Base-by-base conservation (phyloP, 2,888 invertebrate genomes). In the Hyposoter didymator region DNA sequence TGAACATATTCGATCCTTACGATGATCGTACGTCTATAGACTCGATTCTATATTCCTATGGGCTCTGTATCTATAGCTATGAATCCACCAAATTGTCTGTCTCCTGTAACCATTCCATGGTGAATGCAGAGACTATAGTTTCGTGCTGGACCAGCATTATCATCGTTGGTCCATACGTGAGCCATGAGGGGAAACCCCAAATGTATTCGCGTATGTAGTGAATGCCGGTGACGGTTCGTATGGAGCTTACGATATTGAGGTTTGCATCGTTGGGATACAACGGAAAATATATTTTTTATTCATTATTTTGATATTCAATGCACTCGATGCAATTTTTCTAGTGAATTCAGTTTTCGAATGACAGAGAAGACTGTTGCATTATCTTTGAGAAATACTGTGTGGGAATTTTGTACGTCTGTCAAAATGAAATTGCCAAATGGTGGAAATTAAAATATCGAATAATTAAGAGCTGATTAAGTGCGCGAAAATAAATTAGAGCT, bases 1-100 rank as follows among this genome's bases (percentile, higher is more conserved):
- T 79, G 28, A 19, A 67, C 67, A 67, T 69, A 73, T 74, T 69
- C 59, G 70, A 39, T 45, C 64, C 64, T 70, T 66, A 32, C 75
- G 75, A 82, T 82, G 79, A 82, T 85, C 75, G 79, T 79, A 85
- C 82, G 72, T 79, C 75, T 73, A 45, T 73, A 59, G 45, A 35
- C 66, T 12, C 59, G 82, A 78, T 82, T 78, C 64, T 70, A 47
- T 47, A 59, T 55, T 35, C 73, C 43, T 78, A n/a, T n/a, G n/a
- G n/a, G n/a, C n/a, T n/a, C n/a, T n/a, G n/a, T n/a, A n/a, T n/a
- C n/a, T n/a, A 49, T 45, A 69, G 43, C 2, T 47, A 67, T 74
- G 1, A 8, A n/a, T 64, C 47, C 32, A 69, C 7, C 35, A 35
- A 14, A 4, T 17, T n/a, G n/a, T 45, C 22, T 67, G 67, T 45